A percentile compares a stretch with the other conserved stretches of the same genome.
These are phyloP conservation scores for Apostichopus leukothele DNA, from an alignment of 53 echinoderm and acorn worm genomes.

Conservation along the genomic window DNA sequence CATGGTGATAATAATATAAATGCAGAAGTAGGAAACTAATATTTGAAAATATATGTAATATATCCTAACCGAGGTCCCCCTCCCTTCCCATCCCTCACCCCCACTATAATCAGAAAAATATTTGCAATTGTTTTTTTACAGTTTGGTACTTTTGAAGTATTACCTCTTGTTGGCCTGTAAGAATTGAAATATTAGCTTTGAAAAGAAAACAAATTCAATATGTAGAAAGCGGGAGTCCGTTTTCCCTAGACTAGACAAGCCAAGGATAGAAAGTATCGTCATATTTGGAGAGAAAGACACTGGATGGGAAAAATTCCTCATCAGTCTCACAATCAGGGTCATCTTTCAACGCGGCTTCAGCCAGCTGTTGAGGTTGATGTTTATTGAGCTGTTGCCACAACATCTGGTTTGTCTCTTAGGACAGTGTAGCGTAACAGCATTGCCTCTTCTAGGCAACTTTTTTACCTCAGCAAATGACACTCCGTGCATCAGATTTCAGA, in stretches of 20 bases:
- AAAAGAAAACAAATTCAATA: not conserved
- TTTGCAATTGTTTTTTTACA: too few relatives aligned
- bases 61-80: too few relatives aligned
- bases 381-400: not conserved
- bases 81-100: too few relatives aligned
- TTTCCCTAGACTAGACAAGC: not conserved
- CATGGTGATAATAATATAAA: too few relatives aligned
- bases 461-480: not conserved
- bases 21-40: too few relatives aligned
- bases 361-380: constrained; percentile 1
- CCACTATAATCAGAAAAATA: too few relatives aligned
- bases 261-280: too few relatives aligned
- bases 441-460: not conserved
- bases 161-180: not conserved
- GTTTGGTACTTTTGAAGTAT: too few relatives aligned
- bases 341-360: too few relatives aligned
- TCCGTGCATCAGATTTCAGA: constrained; percentile 22
- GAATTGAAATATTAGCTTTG: not conserved
- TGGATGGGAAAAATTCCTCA: not conserved
- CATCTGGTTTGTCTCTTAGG: constrained; percentile 3
- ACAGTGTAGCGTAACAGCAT: not conserved
- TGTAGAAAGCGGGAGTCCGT: not conserved
- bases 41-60: too few relatives aligned
- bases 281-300: too few relatives aligned
- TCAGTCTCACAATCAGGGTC: not conserved